Evolutionary conservation across 2,797 vertebrate genomes (phyloP).

Genomic region (Myiothlypis chrysogaster): DNA sequence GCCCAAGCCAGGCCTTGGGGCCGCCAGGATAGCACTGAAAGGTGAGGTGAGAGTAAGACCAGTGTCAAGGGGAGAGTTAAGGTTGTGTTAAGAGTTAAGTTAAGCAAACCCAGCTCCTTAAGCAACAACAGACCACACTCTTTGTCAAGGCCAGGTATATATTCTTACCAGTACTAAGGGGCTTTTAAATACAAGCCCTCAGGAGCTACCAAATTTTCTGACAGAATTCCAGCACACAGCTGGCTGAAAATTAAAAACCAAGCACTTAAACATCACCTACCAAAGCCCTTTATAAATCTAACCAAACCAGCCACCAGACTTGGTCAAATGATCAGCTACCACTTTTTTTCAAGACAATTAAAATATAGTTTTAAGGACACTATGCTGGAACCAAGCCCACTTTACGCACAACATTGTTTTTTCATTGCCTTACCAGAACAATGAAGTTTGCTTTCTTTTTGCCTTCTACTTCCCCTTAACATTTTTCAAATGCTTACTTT

Average conservation of each 20-base stretch:
- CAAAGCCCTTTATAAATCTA: not conserved
- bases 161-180: not conserved
- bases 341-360: not conserved
- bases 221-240: not conserved
- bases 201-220: not conserved
- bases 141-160: not conserved
- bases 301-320: not conserved
- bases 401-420: fast-evolving
- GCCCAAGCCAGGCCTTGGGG: not conserved
- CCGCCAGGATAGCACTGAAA: fast-evolving
- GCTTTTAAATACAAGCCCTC: not conserved
- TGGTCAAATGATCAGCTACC: not conserved
- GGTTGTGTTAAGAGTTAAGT: not conserved
- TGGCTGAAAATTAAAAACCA: not conserved
- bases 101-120: not conserved
- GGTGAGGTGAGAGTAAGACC: not conserved
- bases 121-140: not conserved
- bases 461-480: not conserved
- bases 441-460: not conserved
- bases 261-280: not conserved
- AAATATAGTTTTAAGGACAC: not conserved
- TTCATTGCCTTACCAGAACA: fast-evolving
- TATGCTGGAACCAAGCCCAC: not conserved
- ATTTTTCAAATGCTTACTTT: not conserved
- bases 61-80: too few relatives aligned